Percentiles rank a stretch among this genome's conserved stretches.
These are phyloP conservation scores for Macrotrachela quadricornifera DNA, from an alignment of 1,140 invertebrate species.

Conservation along the genomic window DNA sequence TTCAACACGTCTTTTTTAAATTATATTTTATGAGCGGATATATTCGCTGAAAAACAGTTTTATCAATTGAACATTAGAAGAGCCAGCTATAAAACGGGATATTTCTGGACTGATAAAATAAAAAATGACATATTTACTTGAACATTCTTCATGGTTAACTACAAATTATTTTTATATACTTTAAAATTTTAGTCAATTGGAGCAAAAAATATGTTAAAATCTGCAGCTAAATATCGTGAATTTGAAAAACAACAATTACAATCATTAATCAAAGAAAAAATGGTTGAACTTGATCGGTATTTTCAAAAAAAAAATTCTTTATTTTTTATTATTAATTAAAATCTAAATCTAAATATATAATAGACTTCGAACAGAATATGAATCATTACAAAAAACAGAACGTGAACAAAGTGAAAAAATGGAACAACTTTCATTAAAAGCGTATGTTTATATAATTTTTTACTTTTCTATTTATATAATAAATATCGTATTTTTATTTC, in stretches of 20 bases:
- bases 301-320: background rate
- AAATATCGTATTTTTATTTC: no score
- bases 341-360: constrained; percentile 5
- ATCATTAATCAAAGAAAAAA: constrained; percentile 56
- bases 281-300: constrained; percentile 51
- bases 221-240: constrained; percentile 55
- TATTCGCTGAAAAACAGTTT: no score
- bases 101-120: no score
- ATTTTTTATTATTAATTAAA: background rate
- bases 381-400: constrained; percentile 56
- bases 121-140: background rate
- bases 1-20: no score
- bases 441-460: no score
- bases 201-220: constrained; percentile 52
- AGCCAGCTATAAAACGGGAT: no score
- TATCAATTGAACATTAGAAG: no score
- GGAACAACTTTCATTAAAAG: constrained; percentile 36
- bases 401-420: constrained; percentile 57
- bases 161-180: background rate
- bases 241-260: constrained; percentile 56
- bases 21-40: no score
- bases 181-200: constrained; percentile 45
- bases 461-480: no score
- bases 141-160: background rate
- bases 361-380: constrained; percentile 47